phyloP scores from a whole-genome alignment of 2,888 invertebrate genomes.

The Galerucella nymphaeae region DNA sequence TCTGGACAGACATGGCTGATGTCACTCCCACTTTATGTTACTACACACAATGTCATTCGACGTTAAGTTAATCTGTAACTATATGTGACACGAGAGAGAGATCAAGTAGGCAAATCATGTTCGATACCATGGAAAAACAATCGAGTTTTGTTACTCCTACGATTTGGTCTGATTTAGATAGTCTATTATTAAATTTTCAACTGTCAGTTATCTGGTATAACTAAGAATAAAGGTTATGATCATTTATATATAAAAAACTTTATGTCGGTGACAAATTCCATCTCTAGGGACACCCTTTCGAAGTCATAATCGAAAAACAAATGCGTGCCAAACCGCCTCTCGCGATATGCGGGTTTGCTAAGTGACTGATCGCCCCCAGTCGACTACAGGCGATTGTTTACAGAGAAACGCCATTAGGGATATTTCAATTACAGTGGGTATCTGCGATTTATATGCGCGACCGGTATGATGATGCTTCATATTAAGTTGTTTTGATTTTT shows the following conservation, averaged over 20 bases:
- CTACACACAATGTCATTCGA: slow-evolving; percentile 35
- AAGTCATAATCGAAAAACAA: slow-evolving; percentile 21
- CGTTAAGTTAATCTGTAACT: slow-evolving; percentile 35
- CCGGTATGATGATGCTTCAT: slow-evolving; percentile 41
- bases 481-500: slow-evolving; percentile 45
- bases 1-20: slow-evolving; percentile 32
- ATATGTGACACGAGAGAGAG: slow-evolving; percentile 35
- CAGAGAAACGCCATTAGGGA: slow-evolving; percentile 66
- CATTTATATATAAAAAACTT: not conserved
- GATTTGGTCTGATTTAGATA: not conserved
- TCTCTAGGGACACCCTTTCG: slow-evolving; percentile 22
- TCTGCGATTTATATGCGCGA: slow-evolving; percentile 46
- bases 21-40: slow-evolving; percentile 43
- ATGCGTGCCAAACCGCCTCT: slow-evolving; percentile 20
- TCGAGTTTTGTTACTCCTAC: slow-evolving; percentile 1
- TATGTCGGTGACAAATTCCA: slow-evolving; percentile 18
- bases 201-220: too few species aligned
- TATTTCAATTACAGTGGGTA: slow-evolving; percentile 63
- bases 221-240: not conserved
- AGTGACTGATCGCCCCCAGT: slow-evolving; percentile 34
- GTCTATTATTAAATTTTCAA: too few species aligned
- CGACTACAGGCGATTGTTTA: slow-evolving; percentile 47
- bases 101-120: slow-evolving; percentile 33
- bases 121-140: slow-evolving; percentile 3
- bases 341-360: slow-evolving; percentile 19